These are phyloP conservation scores for Odontothrips loti DNA, from an alignment of 2,888 invertebrate genomes.

Conservation along the genomic window DNA sequence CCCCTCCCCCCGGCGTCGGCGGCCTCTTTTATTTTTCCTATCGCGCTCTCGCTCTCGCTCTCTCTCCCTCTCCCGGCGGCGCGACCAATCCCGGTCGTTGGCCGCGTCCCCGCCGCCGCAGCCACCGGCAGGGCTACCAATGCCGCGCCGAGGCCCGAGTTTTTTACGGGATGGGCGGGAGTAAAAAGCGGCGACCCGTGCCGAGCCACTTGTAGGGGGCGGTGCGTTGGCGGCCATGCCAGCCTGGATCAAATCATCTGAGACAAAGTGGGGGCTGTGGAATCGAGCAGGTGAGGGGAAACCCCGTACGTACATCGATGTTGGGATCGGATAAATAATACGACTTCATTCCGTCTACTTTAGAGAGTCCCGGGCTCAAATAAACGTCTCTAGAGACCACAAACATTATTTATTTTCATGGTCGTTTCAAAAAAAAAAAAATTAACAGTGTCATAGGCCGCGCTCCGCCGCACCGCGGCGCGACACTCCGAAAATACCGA, in stretches of 20 bases:
- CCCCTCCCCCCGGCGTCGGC: background rate
- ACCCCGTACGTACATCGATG: too few species aligned
- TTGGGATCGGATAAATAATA: too few species aligned
- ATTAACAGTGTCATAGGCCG: background rate
- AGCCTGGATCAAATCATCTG: background rate
- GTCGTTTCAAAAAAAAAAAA: background rate
- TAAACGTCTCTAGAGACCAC: too few species aligned
- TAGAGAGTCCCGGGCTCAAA: too few species aligned
- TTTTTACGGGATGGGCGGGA: conserved; percentile 1
- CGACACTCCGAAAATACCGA: background rate
- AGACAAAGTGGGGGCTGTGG: background rate
- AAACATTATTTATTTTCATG: background rate
- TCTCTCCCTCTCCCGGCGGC: background rate
- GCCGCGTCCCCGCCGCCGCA: background rate
- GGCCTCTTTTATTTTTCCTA: background rate
- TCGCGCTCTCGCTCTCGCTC: background rate
- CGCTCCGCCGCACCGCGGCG: background rate
- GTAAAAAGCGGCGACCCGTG: background rate
- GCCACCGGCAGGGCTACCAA: background rate
- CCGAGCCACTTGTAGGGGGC: background rate
- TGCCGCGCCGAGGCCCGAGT: background rate
- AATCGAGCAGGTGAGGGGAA: too few species aligned
- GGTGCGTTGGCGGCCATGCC: background rate
- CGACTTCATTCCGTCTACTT: too few species aligned
- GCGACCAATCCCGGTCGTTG: background rate